Percentiles rank a stretch among this genome's conserved stretches.
These are phyloP conservation scores for Heterotilapia buettikoferi DNA, from an alignment of 2,113 vertebrate genomes.

Conservation along the genomic window DNA sequence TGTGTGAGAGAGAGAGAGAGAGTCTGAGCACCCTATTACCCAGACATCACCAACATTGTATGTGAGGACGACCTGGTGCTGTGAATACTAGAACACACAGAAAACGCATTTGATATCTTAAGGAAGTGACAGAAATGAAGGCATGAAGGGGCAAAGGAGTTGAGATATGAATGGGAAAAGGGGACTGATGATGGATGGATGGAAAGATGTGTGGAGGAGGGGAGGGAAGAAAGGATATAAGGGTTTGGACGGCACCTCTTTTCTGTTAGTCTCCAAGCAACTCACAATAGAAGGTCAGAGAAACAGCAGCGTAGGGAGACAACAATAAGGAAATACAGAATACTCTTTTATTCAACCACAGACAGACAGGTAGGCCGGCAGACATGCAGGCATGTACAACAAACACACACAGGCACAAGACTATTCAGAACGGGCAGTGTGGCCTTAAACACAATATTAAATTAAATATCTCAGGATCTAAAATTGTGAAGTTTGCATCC, in stretches of 20 bases:
- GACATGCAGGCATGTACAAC: background rate
- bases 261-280: slow-evolving; percentile 93
- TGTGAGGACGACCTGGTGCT: slow-evolving; percentile 7
- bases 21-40: slow-evolving; percentile 36
- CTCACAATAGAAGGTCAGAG: slow-evolving; percentile 95
- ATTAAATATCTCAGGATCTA: background rate
- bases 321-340: slow-evolving; percentile 68
- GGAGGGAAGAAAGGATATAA: slow-evolving; percentile 36
- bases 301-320: slow-evolving; percentile 77
- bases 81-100: slow-evolving; percentile 31
- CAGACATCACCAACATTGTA: slow-evolving; percentile 39
- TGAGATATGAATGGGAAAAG: background rate
- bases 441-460: background rate
- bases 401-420: background rate
- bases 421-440: background rate
- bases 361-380: slow-evolving; percentile 7
- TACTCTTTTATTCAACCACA: slow-evolving; percentile 71
- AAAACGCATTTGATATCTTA: slow-evolving; percentile 31
- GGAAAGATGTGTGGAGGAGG: background rate
- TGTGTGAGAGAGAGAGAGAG: background rate
- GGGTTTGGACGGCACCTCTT: slow-evolving; percentile 80
- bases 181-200: background rate
- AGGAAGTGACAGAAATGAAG: slow-evolving; percentile 27
- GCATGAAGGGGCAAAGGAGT: background rate
- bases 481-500: background rate